Conservation (phyloP, 2,888 invertebrate genomes). For the Prosapia bicincta region DNA sequence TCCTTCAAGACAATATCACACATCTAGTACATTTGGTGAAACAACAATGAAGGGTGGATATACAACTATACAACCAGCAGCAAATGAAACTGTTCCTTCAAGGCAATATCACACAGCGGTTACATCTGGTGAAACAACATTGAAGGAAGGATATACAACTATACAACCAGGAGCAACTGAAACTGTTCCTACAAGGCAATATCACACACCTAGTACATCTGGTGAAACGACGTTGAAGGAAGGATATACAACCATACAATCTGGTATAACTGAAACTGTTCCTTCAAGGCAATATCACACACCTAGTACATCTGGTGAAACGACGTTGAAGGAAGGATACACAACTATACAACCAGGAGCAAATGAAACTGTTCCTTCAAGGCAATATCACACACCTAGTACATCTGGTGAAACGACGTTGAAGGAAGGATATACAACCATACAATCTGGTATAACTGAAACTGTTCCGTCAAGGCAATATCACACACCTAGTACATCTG, state of each 20-base stretch:
- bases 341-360: too few species aligned
- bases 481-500: neutral
- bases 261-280: neutral
- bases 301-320: neutral
- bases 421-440: neutral
- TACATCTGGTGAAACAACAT: neutral
- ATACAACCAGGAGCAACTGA: too few species aligned
- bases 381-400: too few species aligned
- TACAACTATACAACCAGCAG: neutral
- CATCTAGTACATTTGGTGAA: too few species aligned
- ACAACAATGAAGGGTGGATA: neutral
- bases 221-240: neutral
- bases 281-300: neutral
- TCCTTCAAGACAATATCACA: too few species aligned
- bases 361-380: too few species aligned
- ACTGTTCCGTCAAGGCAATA: neutral
- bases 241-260: neutral
- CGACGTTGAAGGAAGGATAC: too few species aligned
- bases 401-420: neutral
- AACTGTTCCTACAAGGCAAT: too few species aligned
- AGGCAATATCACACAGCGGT: neutral
- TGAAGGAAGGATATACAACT: too few species aligned
- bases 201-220: too few species aligned
- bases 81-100: neutral
- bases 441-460: neutral